Conservation (phyloP, 2,113 vertebrate species). For the Callocephalon fimbriatum region DNA sequence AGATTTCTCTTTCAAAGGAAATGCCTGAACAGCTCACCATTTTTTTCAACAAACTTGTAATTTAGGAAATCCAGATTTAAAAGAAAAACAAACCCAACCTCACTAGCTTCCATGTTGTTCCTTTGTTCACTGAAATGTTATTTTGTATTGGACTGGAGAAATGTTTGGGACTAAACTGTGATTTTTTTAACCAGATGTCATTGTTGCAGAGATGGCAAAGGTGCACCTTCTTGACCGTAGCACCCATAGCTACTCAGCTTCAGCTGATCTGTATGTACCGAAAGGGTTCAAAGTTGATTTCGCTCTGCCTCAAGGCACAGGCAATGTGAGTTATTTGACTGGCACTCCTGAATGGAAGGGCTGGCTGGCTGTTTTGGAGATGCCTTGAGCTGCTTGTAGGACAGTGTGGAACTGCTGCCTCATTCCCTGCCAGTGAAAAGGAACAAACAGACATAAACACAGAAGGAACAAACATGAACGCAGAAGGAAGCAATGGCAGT, state of each 20-base stretch:
- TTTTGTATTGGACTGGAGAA: neutral
- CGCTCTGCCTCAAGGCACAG: fast-evolving
- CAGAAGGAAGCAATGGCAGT: neutral
- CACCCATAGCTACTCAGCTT: neutral
- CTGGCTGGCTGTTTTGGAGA: fast-evolving
- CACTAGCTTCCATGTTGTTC: neutral
- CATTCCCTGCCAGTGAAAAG: neutral
- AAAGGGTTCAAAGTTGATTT: neutral
- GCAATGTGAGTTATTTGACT: neutral
- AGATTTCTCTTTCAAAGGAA: neutral
- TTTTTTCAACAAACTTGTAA: neutral
- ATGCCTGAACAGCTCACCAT: neutral
- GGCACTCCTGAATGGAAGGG: neutral
- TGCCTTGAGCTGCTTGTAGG: neutral
- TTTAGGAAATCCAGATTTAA: neutral
- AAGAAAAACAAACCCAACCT: neutral
- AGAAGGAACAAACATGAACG: neutral
- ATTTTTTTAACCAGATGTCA: neutral
- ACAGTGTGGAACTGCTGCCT: neutral
- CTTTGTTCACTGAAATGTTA: neutral
- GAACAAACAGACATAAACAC: neutral
- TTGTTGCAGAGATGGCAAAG: neutral
- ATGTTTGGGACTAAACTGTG: fast-evolving
- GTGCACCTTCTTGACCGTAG: neutral
- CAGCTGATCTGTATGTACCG: neutral